Conservation (phyloP, 2,113 vertebrate species). For the Cephalopholis sonnerati region DNA sequence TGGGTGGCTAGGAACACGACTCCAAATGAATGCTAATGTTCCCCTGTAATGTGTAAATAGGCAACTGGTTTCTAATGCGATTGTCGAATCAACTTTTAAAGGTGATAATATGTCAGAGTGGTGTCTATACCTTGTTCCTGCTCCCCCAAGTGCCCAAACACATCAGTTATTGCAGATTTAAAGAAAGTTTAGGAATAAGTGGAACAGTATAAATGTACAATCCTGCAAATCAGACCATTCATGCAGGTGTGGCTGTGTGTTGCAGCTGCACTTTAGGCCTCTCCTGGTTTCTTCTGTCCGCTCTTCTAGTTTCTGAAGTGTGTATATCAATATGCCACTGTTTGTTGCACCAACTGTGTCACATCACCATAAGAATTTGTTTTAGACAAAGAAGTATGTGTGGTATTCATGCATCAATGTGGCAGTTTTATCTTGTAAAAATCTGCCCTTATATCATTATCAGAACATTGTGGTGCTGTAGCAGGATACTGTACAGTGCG, state of each 20-base stretch:
- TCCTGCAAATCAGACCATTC: too few species aligned
- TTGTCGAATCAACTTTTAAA: too few species aligned
- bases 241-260: neutral
- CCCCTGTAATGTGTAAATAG: too few species aligned
- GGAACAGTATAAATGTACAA: neutral
- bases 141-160: too few species aligned
- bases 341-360: neutral
- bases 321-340: too few species aligned
- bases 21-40: too few species aligned
- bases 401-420: neutral
- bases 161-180: neutral
- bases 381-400: neutral
- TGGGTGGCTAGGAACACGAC: too few species aligned
- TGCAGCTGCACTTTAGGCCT: neutral
- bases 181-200: neutral
- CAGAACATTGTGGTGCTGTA: neutral
- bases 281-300: neutral
- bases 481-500: neutral
- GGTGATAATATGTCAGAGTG: too few species aligned
- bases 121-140: too few species aligned
- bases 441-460: neutral
- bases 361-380: neutral
- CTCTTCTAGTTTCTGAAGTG: neutral
- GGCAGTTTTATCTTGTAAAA: neutral
- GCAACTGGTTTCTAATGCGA: too few species aligned